Evolutionary conservation across 2,113 vertebrate genomes (phyloP).

Genomic region (Oxyruncus cristatus): DNA sequence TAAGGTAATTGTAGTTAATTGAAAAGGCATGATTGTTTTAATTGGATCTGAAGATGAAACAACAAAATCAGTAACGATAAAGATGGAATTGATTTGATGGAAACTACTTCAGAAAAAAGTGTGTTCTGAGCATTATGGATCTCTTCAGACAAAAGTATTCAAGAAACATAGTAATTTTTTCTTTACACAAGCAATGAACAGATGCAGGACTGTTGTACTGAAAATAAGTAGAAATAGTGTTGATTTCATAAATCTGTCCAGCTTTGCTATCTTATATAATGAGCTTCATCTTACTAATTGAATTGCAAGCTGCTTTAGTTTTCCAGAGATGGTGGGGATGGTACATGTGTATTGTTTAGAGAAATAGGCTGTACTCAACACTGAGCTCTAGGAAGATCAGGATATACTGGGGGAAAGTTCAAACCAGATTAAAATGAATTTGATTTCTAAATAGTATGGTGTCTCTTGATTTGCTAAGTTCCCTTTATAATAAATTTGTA

Average conservation of each 20-base stretch:
- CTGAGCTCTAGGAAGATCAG: neutral
- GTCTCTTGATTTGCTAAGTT: neutral
- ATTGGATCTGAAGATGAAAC: constrained; percentile 41
- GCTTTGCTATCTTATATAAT: neutral
- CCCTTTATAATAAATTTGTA: neutral
- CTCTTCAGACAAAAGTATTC: neutral
- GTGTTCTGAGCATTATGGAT: neutral
- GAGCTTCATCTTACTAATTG: neutral
- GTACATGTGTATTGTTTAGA: neutral
- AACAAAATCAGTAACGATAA: constrained; percentile 45
- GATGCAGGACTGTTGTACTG: neutral
- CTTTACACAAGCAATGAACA: neutral
- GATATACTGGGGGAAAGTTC: neutral
- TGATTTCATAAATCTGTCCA: neutral
- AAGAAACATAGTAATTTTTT: neutral
- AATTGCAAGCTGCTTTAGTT: neutral
- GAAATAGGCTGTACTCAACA: neutral
- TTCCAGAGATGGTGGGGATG: neutral
- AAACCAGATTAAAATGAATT: neutral
- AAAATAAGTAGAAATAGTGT: neutral
- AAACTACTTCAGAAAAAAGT: constrained; percentile 13
- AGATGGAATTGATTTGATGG: constrained; percentile 21
- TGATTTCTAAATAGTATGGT: neutral
- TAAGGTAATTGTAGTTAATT: constrained; percentile 58
- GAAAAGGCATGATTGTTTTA: constrained; percentile 61